Evolutionary conservation across 2,888 invertebrate genomes (phyloP), one percentile per base, ranked within the genome.

Genomic region (Drosophila paramelanica): DNA sequence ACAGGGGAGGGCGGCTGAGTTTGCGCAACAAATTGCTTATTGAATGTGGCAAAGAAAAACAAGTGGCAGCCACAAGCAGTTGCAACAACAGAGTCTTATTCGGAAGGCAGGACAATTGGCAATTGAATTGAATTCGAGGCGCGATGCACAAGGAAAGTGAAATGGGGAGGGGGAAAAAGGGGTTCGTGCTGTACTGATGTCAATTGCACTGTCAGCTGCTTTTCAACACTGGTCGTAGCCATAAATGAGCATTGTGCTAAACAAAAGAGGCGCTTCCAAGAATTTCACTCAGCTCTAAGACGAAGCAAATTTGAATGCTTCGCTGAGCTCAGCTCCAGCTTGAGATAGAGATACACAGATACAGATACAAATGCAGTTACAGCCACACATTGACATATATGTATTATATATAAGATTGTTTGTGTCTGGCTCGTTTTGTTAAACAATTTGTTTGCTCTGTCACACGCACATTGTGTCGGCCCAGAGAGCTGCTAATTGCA

Each of bases 361-460:
- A 42, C 43, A 43, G 33, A 59, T 45, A 46, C 20, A 70, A 38
- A 61, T 36, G 31, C 64, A 60, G 43, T 46, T 49, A 33, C 38
- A 59, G 51, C n/a, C 17, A 31, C 25, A 59, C 5, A 31, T 31
- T 31, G 20, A 58, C 31, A 33, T 14, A 17, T 13, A 25, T 25
- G 38, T 51, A 25, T 50, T n/a, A 38, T n/a, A 38, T 38, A 38
- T 51, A 39, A 46, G 55, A 55, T 67, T 77, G 73, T 67, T 57
- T 57, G 38, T 65, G 55, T 60, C 66, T 61, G 80, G 66, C 68
- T 82, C 67, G 81, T 75, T 82, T 76, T 87, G 87, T 81, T 87
- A 71, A 77, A 69, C 84, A 89, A 89, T 89, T 84, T 87, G 89
- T 83, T 83, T 86, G 84, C 77, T 75, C 73, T 83, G 84, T 83